Base-by-base conservation (phyloP, 2,888 invertebrate genomes). In the Branchellion lobata region DNA sequence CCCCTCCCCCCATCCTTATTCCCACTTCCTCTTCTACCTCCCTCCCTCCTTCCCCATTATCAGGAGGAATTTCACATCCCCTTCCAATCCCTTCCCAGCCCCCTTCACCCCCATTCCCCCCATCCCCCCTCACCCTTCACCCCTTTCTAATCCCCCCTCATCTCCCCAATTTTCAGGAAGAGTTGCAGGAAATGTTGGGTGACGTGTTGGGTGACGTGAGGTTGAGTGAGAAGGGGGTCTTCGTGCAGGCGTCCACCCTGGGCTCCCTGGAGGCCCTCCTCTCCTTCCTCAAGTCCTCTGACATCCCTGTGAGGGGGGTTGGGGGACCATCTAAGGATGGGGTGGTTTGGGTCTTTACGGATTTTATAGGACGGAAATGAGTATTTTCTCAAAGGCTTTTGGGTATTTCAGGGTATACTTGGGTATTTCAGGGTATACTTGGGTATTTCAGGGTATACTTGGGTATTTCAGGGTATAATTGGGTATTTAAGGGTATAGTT, bases 211-310 rank as follows among this genome's bases (percentile, higher is more conserved):
- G 93, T 78, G 93, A 93, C 40, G 97, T 99, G 85, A 96, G 95
- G 87, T 69, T 82, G 33, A 83, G 85, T 8, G 87, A 87, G 80
- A 81, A 94, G 82, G 99, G 99, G 69, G 99, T 99, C 68, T 97
- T 95, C 88, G 99, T 99, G n/a, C 98, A 99, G 86, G 98, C 99
- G 0, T 98, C 97, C 0, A 99, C 99, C n/a, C 90, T 99, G 5
- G 99, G 99, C 8, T 99, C 99, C 0, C 90, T 99, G 14, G 99
- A 99, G 88, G 99, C 99, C 0, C 89, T 99, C 79, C 83, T 87
- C n/a, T 85, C 86, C 81, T 87, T 86, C 82, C 84, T 87, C 3
- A 83, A 84, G 79, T 85, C 86, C 27, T 86, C 86, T 18, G 85
- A 87, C 83, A 87, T 87, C 81, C 87, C 87, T 47, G 87, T 87